Base-by-base conservation (phyloP, 2,797 vertebrate genomes). In the Argyrosomus regius region DNA sequence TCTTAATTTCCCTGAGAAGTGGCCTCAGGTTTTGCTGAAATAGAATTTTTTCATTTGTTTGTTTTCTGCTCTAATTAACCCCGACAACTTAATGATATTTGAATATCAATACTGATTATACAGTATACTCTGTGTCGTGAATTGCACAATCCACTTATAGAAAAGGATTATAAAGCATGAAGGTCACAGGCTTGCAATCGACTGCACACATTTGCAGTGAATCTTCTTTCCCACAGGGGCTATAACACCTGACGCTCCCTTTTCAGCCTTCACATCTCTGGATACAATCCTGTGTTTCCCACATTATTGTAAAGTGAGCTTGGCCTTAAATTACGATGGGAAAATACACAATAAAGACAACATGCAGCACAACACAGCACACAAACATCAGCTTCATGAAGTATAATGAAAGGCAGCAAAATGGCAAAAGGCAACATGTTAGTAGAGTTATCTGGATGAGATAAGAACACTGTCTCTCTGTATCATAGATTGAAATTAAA, bases 201-300 rank as follows among this genome's bases (percentile, higher is more conserved):
- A 78, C 39, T 43, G 73, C 61, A 57, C 48, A 59, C 41, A 64
- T 59, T 12, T 68, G 24, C 28, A 69, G 17, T 49, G 8, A 60
- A 62, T 49, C 58, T 66, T 39, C 71, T 67, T 24, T 86, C 72
- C 64, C 35, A n/a, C 20, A 18, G 50, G 20, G 8, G 12, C 56
- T 35, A 0, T n/a, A 77, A 81, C 66, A 80, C 43, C 24, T 68
- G 66, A 63, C 2, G 1, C 64, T 57, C 35, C 1, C 12, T 45
- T 68, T 59, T 68, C 68, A 64, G 22, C 17, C 49, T 52, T 60
- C 26, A 65, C 50, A 48, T 58, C 10, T 76, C 45, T 64, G 31
- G 11, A 39, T 13, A 52, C 5, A 4, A 45, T 28, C 22, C 16
- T 60, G 45, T 58, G 56, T 64, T 69, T 56, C 17, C 31, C 31